A percentile compares a stretch with the other conserved stretches of the same genome.
These are phyloP conservation scores for Rousettus leschenaultii DNA, from an alignment of 2,113 vertebrate species.

Conservation along the genomic window DNA sequence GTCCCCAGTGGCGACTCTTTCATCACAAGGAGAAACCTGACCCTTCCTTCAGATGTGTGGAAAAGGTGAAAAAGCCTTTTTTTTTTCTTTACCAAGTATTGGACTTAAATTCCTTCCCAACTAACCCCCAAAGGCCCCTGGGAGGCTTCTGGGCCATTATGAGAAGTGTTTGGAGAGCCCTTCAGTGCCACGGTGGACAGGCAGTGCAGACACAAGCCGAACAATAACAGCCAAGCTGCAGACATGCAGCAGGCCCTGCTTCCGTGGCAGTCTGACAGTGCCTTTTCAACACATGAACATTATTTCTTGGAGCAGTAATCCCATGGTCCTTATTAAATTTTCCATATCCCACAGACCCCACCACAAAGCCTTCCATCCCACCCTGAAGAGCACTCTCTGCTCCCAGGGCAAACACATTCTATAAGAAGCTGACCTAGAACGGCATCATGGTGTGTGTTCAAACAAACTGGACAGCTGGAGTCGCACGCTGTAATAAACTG, in stretches of 20 bases:
- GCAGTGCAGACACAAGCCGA: background rate
- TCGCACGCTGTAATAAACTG: background rate
- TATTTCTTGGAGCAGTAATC: slow-evolving; percentile 33
- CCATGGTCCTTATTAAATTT: slow-evolving; percentile 61
- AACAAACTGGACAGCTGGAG: slow-evolving; percentile 37
- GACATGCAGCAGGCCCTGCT: background rate
- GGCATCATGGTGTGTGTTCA: background rate
- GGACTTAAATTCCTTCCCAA: slow-evolving; percentile 40
- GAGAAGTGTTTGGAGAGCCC: background rate
- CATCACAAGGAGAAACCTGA: slow-evolving; percentile 59
- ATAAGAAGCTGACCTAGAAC: slow-evolving; percentile 63
- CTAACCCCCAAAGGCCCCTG: background rate
- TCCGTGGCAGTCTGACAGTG: background rate
- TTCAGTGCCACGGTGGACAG: background rate
- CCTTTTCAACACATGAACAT: background rate
- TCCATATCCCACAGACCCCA: slow-evolving; percentile 58
- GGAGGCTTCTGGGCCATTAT: slow-evolving; percentile 17
- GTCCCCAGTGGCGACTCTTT: slow-evolving; percentile 54
- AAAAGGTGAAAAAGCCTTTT: slow-evolving; percentile 36
- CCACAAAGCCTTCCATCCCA: slow-evolving; percentile 44
- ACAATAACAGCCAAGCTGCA: background rate
- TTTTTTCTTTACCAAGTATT: background rate
- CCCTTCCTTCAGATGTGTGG: slow-evolving; percentile 55
- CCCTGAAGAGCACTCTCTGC: background rate
- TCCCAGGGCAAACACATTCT: background rate